Base-by-base conservation (phyloP, 2,797 vertebrate species). In the Chromobotia macracanthus region DNA sequence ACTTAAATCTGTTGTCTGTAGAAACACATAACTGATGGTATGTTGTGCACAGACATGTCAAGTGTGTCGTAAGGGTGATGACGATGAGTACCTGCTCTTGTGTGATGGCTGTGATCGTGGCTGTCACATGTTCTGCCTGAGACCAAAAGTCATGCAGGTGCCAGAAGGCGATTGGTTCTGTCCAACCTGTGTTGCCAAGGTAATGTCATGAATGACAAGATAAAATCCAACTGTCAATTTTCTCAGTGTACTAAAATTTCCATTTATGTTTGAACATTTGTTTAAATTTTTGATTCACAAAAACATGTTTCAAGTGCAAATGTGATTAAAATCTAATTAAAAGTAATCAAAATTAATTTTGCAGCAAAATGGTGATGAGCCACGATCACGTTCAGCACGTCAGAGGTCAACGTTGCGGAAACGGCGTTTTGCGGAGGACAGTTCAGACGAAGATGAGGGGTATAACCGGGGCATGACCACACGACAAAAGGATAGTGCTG, bases 121-220 rank as follows among this genome's bases (percentile, higher is more conserved):
- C 84, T 98, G 96, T 88, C 97, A 99, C 90, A 98, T 97, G 90
- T 99, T 97, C 89, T 99, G 97, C 89, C 94, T 97, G 88, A 94
- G 90, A 82, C 97, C 97, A 83, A 96, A 94, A 89, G 95, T 99
- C 92, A 93, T 92, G 0, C 90, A 95, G 89, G 95, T 99, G 84
- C 97, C 97, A 0, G 96, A 97, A 80, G 97, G 96, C 0, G 97
- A 99, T 85, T 99, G 97, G 97, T 99, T 97, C 89, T 99, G 97
- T 90, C 94, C 96, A 0, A 89, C 93, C 80, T 99, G 97, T 55
- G 5, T 95, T 65, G 88, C 94, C 21, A 90, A 92, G 94, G 97
- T 98, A 71, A 89, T 83, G 51, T 64, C 12, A 58, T 23, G 25
- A 25, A 13, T 10, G 25, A 73, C 4, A 70, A 48, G 31, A 13